Evolutionary conservation across 2,888 invertebrate species (phyloP), one percentile per base, ranked within the genome.

Genomic region (Caenorhabditis macrosperma): DNA sequence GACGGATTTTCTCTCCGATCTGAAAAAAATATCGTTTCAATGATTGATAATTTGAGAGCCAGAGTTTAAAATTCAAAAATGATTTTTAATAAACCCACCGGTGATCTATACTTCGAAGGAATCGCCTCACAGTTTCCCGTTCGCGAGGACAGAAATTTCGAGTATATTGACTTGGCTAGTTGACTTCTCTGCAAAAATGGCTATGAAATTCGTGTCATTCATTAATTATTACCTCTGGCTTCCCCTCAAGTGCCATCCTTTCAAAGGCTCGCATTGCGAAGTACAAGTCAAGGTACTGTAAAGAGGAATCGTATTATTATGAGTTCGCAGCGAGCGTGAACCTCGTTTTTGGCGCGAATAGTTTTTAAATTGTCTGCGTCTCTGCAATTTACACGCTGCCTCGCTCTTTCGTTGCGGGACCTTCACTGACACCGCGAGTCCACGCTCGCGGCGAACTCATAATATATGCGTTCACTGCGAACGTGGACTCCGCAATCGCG

Each of bases 261-360:
- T 82, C 84, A 71, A 82, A 87, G 17, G 88, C 88, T 46, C 85
- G 54, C 15, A 88, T 85, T 7, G 88, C 86, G 57, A 87, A 88
- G 63, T 88, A 84, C 41, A 88, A 78, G 15, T 86, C 80, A 38
- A 88, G 71, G 17, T 88, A 86, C 69, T 88, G 84, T 46, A 82
- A 77, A 41, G 10, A 24, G 6, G 15, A 12, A 41, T 22, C 26
- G 10, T 74, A 20, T 4, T 20, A 20, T 41, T 15, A 41, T 28
- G 4, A 44, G 9, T 44, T 44, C 5, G 5, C 44, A 44, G 44
- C 9, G 5, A n/a, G n/a, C n/a, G 38, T 6, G 7, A 38, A 38
- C 38, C 12, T 6, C n/a, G n/a, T n/a, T n/a, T n/a, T n/a, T n/a
- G n/a, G n/a, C n/a, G n/a, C n/a, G n/a, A n/a, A n/a, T n/a, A n/a